Conservation (phyloP, 2,888 invertebrate species). For the Cyrtodaria siliqua region DNA sequence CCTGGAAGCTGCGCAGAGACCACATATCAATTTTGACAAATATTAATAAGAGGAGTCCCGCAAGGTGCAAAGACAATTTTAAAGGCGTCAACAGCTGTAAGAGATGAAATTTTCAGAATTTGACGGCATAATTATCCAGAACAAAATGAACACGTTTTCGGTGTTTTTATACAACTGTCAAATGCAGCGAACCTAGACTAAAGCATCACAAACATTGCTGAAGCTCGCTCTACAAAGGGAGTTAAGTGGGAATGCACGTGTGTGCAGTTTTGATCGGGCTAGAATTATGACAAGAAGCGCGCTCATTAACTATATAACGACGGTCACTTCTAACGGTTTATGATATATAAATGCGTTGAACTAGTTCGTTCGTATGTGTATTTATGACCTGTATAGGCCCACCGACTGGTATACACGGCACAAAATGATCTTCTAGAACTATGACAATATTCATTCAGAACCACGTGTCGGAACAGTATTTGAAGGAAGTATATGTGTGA, state of each 20-base stretch:
- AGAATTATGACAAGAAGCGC: too few species aligned
- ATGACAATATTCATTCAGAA: too few species aligned
- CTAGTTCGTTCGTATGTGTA: too few species aligned
- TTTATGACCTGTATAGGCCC: too few species aligned
- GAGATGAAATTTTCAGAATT: constrained; percentile 6
- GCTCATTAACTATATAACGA: too few species aligned
- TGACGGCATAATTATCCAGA: constrained; percentile 27
- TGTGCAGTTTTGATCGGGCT: neutral
- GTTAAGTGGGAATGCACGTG: constrained; percentile 19
- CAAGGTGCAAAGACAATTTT: constrained; percentile 10
- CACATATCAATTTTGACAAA: constrained; percentile 11
- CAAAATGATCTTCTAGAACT: too few species aligned
- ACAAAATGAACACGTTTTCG: constrained; percentile 22
- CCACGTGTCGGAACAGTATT: too few species aligned
- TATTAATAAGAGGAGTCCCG: constrained; percentile 2
- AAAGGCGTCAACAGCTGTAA: constrained; percentile 6
- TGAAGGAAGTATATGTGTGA: too few species aligned
- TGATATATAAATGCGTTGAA: too few species aligned
- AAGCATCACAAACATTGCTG: constrained; percentile 23
- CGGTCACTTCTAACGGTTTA: too few species aligned
- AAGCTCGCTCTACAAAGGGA: constrained; percentile 7
- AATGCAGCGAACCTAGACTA: constrained; percentile 41
- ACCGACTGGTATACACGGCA: too few species aligned
- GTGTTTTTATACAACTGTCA: constrained; percentile 53
- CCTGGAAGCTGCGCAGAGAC: constrained; percentile 18